Evolutionary conservation across 2,797 vertebrate genomes (phyloP), one percentile per base, ranked within the genome.

Genomic region (Prunella strophiata): DNA sequence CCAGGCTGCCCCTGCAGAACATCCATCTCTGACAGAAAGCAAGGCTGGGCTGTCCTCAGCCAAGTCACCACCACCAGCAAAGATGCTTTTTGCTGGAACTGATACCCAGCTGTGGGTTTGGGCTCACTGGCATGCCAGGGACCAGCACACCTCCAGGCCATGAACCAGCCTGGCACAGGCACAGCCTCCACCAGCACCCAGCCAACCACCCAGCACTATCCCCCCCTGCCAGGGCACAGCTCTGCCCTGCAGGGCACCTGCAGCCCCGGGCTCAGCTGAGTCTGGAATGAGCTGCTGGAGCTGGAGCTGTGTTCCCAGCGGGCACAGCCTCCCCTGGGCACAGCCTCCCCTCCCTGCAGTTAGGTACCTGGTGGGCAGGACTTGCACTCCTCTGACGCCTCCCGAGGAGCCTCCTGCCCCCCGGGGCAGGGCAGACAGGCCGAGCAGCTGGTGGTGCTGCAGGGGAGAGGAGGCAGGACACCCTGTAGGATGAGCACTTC

Each of bases 281-380:
- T 2, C 32, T 40, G 78, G 43, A 38, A 30, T 5, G 47, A 79
- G 30, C 5, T 13, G 2, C 51, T 52, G 65, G 25, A 18, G 22
- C 62, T 7, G 57, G 16, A 27, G 45, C 43, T 34, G 54, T 4
- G 5, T 0, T 38, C 65, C 50, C 72, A 29, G 72, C 0, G 1
- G 62, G 25, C 9, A 4, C 40, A 42, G 42, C 52, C 50, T 27
- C 26, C 15, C 22, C 43, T 19, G 20, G 43, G 43, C 43, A 45
- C 43, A 45, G 10, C 45, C 45, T 45, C 18, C 8, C 47, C 2
- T 1, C 5, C 36, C 36, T 36, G 36, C 36, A 36, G 36, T 45
- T 97, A n/a, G n/a, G n/a, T n/a, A 99, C 99, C 99, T 97, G 98
- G 98, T 3, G 68, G 98, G 96, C 99, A 99, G 5, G 80, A 97